Conservation (phyloP, 2,113 vertebrate genomes). For the Engraulis encrasicolus region DNA sequence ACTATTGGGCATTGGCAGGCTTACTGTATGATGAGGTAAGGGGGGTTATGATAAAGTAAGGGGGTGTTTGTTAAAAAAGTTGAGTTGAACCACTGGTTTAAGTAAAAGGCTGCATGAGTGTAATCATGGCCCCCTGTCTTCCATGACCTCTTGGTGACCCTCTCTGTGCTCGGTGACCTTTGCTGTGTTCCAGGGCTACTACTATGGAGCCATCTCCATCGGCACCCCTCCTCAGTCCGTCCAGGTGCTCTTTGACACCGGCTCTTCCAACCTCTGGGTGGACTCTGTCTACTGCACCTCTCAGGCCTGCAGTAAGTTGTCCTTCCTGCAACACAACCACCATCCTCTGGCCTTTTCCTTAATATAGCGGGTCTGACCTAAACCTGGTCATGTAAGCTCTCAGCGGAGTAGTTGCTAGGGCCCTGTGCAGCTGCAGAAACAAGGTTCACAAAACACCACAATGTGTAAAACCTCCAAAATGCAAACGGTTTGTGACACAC, state of each 20-base stretch:
- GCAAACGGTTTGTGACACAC: too few species aligned
- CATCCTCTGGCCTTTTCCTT: too few species aligned
- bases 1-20: too few species aligned
- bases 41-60: too few species aligned
- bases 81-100: too few species aligned
- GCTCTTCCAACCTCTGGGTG: slow-evolving; percentile 70
- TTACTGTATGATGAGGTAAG: too few species aligned
- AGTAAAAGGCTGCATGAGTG: too few species aligned
- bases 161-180: neutral
- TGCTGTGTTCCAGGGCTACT: slow-evolving; percentile 26
- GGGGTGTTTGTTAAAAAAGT: too few species aligned
- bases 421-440: neutral
- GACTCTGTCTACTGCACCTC: slow-evolving; percentile 66
- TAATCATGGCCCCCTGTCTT: too few species aligned
- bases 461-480: too few species aligned
- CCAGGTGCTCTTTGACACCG: slow-evolving; percentile 68
- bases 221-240: slow-evolving; percentile 67
- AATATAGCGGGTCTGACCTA: neutral
- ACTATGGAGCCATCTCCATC: slow-evolving; percentile 63
- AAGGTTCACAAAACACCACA: too few species aligned
- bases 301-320: slow-evolving; percentile 64
- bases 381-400: neutral
- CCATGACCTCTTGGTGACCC: too few species aligned
- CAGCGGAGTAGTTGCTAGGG: neutral
- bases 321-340: neutral